Evolutionary conservation across 1,140 invertebrate species (phyloP), one percentile per base, ranked within the genome.

Genomic region (Anadara kagoshimensis): DNA sequence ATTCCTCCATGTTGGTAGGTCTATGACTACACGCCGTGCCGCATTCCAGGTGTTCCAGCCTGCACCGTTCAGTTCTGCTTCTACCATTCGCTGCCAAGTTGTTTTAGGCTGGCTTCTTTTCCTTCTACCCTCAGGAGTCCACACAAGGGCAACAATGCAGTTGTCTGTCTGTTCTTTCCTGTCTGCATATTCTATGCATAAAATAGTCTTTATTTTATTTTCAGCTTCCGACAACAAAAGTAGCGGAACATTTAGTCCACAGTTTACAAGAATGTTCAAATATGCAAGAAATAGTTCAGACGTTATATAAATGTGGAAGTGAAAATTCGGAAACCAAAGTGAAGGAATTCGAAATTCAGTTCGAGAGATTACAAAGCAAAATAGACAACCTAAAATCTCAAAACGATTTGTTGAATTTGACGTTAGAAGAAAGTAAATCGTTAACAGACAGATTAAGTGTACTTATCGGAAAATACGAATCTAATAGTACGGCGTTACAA

Each of bases 381-480:
- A 88, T 94, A 44, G 94, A 95, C 76, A 93, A 95, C 83, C 89
- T 94, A 18, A 92, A 93, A 76, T 79, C 80, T 41, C 83, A 85
- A 81, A 94, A 94, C 84, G 92, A 93, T 51, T 91, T 95, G 47
- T 87, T 94, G n/a, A 91, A 92, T 0, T 86, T 95, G 14, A 94
- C 93, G 1, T 86, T 95, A 44, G 92, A 93, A 45, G 94, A 95
- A 83, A 93, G 92, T 65, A 94, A 94, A 86, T 91, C 93, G 26
- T 92, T 94, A 80, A 93, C 93, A 80, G 94, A 95, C 83, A 91
- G 93, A 86, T 88, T 95, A 78, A 87, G 80, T 29, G 79, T 86
- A 5, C 90, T 94, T 54, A 93, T 95, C 79, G 94, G 94, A 14
- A 94, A 94, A 88, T 94, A 94, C 83, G 94, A 95, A 87, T 94